Evolutionary conservation across 2,113 vertebrate genomes (phyloP), one percentile per base, ranked within the genome.

Genomic region (Sciurus niger): DNA sequence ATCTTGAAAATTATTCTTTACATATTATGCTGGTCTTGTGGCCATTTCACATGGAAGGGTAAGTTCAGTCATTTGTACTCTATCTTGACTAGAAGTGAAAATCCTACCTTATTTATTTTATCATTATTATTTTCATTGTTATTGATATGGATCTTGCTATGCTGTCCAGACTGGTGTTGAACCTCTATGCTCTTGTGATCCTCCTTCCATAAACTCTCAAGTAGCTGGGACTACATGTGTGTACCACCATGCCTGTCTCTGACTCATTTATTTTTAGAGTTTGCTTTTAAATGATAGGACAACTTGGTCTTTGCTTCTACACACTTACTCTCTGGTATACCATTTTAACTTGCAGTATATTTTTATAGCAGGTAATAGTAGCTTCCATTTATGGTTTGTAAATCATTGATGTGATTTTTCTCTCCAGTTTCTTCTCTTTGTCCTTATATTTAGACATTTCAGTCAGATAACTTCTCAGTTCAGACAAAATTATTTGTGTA

Each of bases 341-440:
- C 28, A 89, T 88, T 93, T 89, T 90, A 94, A 40, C 25, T 82
- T 67, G 65, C 55, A 76, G 34, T 80, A 53, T 84, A 74, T 83
- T 95, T 97, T 96, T 93, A 80, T 58, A 37, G 55, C 65, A 89
- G 28, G 43, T 60, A 93, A 79, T 83, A 89, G 32, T 51, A 92
- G 51, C 37, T 70, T 80, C 72, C 37, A 22, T 89, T 93, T 94
- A 90, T 90, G 79, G 22, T 88, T 94, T 96, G 24, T 40, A 96
- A 90, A 93, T 93, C 65, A 95, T 32, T 85, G 58, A 89, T 94
- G 43, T 77, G 6, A n/a, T 79, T 90, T 93, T 88, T 90, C 60
- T 82, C 16, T 95, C 43, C 40, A 17, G 4, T 94, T 93, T 65
- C 40, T 92, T 94, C 7, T 6, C 30, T 65, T 46, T 90, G 65